These are phyloP conservation scores for Rhinoptilus africanus DNA, from an alignment of 2,113 vertebrate species.

Conservation along the genomic window DNA sequence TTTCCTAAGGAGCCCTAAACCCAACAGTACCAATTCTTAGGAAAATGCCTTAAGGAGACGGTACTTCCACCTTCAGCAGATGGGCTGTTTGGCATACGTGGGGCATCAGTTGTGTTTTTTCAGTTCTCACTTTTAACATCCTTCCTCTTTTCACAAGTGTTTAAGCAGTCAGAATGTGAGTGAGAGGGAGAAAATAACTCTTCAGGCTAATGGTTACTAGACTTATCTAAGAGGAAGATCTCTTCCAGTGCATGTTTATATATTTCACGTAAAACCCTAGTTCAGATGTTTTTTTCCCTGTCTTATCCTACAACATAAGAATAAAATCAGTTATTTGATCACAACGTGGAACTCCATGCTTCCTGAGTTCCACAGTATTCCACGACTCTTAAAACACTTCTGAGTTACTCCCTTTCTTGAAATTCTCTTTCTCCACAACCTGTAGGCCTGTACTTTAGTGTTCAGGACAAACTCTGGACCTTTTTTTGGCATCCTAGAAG, in stretches of 20 bases:
- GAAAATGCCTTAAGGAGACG: neutral
- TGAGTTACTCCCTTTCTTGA: neutral
- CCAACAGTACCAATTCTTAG: neutral
- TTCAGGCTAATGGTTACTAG: neutral
- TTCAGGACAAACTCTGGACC: neutral
- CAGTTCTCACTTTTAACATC: constrained; percentile 6
- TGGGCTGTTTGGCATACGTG: neutral
- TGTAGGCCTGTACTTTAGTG: neutral
- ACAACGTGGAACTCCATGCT: neutral
- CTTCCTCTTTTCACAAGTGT: neutral
- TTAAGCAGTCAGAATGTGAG: neutral
- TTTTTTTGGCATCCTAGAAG: neutral
- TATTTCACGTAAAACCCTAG: neutral
- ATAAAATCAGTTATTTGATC: neutral
- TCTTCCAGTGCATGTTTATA: neutral
- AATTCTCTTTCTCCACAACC: neutral
- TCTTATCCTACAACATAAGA: neutral
- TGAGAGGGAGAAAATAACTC: neutral
- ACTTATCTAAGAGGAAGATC: neutral
- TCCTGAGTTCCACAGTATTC: neutral
- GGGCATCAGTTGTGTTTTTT: neutral
- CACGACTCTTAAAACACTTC: neutral
- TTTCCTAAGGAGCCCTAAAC: neutral
- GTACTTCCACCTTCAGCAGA: neutral
- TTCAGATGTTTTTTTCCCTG: neutral